Evolutionary conservation across 2,888 invertebrate species (phyloP).

Genomic region (Drosophila monieri): DNA sequence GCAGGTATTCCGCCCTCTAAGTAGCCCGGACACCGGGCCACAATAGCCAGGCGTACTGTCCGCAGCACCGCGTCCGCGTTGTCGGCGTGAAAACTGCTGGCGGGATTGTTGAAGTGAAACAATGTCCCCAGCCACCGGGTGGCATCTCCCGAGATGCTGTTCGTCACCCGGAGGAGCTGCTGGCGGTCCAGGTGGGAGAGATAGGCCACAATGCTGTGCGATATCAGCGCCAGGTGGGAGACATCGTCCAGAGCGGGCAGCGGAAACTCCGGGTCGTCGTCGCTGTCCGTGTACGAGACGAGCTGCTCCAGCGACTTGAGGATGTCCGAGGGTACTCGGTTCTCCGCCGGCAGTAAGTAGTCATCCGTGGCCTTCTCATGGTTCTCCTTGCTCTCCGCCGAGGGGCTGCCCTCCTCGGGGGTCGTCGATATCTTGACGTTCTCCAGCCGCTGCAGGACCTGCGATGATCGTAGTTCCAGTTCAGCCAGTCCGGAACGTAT

Average conservation of each 20-base stretch:
- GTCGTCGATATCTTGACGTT: constrained; percentile 84
- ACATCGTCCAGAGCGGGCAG: constrained; percentile 87
- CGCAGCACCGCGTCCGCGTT: constrained; percentile 93
- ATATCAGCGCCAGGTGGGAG: constrained; percentile 88
- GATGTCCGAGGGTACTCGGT: constrained; percentile 85
- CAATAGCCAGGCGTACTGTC: constrained; percentile 84
- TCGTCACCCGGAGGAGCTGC: constrained; percentile 91
- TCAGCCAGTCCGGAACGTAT: constrained; percentile 87
- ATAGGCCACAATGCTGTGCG: constrained; percentile 95
- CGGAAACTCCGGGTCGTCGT: constrained; percentile 86
- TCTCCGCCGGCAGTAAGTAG: constrained; percentile 84
- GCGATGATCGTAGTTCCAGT: constrained; percentile 89
- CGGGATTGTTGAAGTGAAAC: constrained; percentile 93
- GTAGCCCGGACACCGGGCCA: constrained; percentile 83
- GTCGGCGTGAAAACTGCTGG: constrained; percentile 94
- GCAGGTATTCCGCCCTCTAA: constrained; percentile 88
- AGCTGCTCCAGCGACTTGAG: constrained; percentile 87
- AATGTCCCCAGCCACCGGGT: constrained; percentile 94
- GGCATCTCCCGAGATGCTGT: constrained; percentile 92
- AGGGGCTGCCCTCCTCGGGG: constrained; percentile 19
- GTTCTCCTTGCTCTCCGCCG: constrained; percentile 18
- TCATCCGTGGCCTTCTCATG: constrained; percentile 14
- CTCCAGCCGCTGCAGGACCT: constrained; percentile 89
- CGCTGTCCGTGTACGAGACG: constrained; percentile 86
- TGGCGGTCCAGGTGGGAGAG: constrained; percentile 92